Base-by-base conservation (phyloP, 2,113 vertebrate genomes). In the Gymnarchus niloticus region DNA sequence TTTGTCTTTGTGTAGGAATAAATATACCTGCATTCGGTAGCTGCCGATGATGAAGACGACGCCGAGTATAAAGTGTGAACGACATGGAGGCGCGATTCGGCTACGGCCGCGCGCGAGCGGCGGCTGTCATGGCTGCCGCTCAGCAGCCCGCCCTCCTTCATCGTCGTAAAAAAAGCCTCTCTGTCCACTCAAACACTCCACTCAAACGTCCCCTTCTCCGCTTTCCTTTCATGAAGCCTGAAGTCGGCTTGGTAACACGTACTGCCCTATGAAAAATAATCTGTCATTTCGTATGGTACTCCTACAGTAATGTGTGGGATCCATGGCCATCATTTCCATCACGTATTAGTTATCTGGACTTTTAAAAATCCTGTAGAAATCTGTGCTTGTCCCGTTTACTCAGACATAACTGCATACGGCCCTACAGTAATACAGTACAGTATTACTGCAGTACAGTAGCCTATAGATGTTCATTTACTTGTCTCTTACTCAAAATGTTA, bases 11-110 rank as follows among this genome's bases (percentile, higher is more conserved):
- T 82, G n/a, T 54, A 8, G 51, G 25, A n/a, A 56, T 81, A 3
- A 17, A 28, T n/a, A 91, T 94, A 95, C 95, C 94, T 94, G 92
- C 95, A 95, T 95, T 90, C 91, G 93, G 90, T 88, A 83, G 65
- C 33, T 73, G n/a, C n/a, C n/a, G 89, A 83, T 87, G 86, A 92
- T 84, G 88, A 86, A 87, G 91, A 86, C 86, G 89, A 82, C 78
- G 89, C 85, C 69, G 78, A 14, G 89, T n/a, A 65, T 84, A 87
- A 87, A 89, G 86, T 73, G 77, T 88, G 80, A 80, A 88, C 90
- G 92, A 93, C 93, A 94, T 95, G 88, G 91, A 93, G 92, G 87
- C 89, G 83, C 88, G 84, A 83, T 86, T 89, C 77, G 46, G 85
- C 88, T 88, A 89, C 87, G 85, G 90, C 87, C 84, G 89, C 87